Conservation (phyloP, 2,797 vertebrate species). For the Hydrocynus forskahlii region DNA sequence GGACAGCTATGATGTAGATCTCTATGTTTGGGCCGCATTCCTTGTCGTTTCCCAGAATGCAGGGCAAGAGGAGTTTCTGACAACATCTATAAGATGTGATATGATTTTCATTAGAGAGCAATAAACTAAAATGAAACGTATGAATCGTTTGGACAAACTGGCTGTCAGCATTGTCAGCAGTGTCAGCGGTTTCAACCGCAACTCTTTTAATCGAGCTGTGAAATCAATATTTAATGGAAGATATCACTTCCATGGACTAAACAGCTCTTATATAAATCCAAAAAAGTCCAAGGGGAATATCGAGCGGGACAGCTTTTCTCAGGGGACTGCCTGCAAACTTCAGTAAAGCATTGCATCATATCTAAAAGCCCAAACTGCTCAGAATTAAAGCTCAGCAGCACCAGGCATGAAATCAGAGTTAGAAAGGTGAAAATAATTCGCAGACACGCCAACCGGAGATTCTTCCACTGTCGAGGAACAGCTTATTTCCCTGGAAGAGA, state of each 20-base stretch:
- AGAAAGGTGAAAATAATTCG: conserved; percentile 11
- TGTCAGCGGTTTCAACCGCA: conserved; percentile 24
- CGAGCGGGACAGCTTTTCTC: conserved; percentile 14
- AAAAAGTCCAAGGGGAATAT: conserved; percentile 17
- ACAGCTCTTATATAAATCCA: conserved; percentile 27
- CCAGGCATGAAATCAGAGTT: background rate
- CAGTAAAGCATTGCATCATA: background rate
- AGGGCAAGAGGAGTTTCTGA: background rate
- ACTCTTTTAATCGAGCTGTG: conserved; percentile 12
- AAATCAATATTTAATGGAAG: conserved; percentile 44
- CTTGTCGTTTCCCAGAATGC: background rate
- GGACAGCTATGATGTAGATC: conserved; percentile 4
- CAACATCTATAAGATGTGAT: background rate
- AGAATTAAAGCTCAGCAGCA: background rate
- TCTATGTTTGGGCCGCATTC: conserved; percentile 8
- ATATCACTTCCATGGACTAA: conserved; percentile 33
- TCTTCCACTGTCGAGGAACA: conserved; percentile 4
- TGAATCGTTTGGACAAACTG: conserved; percentile 28
- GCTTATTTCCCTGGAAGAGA: conserved; percentile 6
- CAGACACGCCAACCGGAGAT: background rate
- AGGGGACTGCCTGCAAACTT: background rate
- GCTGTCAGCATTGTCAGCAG: conserved; percentile 7
- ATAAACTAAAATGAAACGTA: conserved; percentile 11
- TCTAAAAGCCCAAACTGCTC: background rate
- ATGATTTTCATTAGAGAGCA: background rate